Base-by-base conservation (phyloP, 30 jellyfish, hydroid and myxozoan genomes). In the Hydra vulgaris region DNA sequence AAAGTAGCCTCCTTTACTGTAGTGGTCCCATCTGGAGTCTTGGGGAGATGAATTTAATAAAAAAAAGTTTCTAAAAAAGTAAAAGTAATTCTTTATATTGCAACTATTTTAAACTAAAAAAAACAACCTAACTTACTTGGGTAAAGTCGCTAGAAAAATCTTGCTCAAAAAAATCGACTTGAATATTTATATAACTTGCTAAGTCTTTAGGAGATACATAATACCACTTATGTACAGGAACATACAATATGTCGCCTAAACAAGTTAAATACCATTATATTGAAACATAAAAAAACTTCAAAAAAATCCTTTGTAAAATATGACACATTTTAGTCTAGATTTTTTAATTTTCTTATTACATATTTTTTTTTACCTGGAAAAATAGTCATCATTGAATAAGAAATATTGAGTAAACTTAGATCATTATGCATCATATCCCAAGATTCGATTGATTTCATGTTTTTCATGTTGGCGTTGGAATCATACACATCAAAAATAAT, bases 221-320 rank as follows among this genome's bases (percentile, higher is more conserved):
- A 26, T 56, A 82, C 96, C 96, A 88, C 86, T 84, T 79, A 66
- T 80, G 71, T 22, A 74, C 79, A 25, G 96, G 96, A 15, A 88
- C 76, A 75, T 88, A 88, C 0, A 88, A 40, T 15, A 88, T 52
- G 71, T 88, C 92, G 24, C 96, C 96, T 88, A 20, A 25, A 73
- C 89, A 15, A 26, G 4, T 15, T 25, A 81, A 21, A 72, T 8
- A 74, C 53, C 86, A 71, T 5, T 8, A 20, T 18, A 21, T 73
- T 66, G 86, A 81, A 71, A 69, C 53, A 53, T 1, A 53, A 73
- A 19, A 70, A 70, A 20, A 0, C 61, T 4, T 71, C 54, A 75
- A 81, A 7, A 72, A 66, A 69, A 21, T 55, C 87, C 17, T 5
- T 18, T 70, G 75, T 68, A 68, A 68, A 68, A 68, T 68, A n/a